Evolutionary conservation across 2,888 invertebrate genomes (phyloP), one percentile per base, ranked within the genome.

Genomic region (Alloscopus bannaensis): DNA sequence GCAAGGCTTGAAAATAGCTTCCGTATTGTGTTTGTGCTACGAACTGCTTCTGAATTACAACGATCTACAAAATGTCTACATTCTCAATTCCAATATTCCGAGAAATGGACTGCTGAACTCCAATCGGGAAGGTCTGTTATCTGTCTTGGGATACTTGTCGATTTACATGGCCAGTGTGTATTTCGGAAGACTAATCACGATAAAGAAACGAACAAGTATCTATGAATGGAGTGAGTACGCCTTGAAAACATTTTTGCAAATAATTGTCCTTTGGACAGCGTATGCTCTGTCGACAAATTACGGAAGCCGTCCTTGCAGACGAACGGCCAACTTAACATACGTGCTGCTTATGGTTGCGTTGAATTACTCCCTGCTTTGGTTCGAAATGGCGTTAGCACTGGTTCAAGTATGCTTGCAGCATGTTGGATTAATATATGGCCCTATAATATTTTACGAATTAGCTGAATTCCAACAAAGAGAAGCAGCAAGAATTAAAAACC

Each of bases 71-170:
- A 70, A 84, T 52, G 88, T 91, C 0, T 96, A 93, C 91, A 92
- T 96, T 0, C 91, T 95, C 86, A 90, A 91, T 64, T 87, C 91
- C 66, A 87, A 88, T 6, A 55, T 82, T 0, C 88, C 90, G 0
- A 90, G 95, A 77, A 50, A 65, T 16, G 88, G 88, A 47, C 89
- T 96, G 36, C 82, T 97, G 3, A 89, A 92, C 55, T 95, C 97
- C 0, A 99, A 99, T 88, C 92, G 95, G 75, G 99, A 99, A 89
- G 99, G 99, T 0, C 89, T 99, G 45, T 91, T 92, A 24, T 97
- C 98, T 0, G 90, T 93, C 42, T 89, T 94, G 0, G 98, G 99
- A 0, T 98, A 95, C 88, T 89, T 96, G 0, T 91, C 94, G 0
- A 89, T 99, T 3, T 97, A 96, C 88, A 90, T 97, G 75, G 90